phyloP scores from a whole-genome alignment of 2,113 vertebrate genomes.

The Numenius arquata region DNA sequence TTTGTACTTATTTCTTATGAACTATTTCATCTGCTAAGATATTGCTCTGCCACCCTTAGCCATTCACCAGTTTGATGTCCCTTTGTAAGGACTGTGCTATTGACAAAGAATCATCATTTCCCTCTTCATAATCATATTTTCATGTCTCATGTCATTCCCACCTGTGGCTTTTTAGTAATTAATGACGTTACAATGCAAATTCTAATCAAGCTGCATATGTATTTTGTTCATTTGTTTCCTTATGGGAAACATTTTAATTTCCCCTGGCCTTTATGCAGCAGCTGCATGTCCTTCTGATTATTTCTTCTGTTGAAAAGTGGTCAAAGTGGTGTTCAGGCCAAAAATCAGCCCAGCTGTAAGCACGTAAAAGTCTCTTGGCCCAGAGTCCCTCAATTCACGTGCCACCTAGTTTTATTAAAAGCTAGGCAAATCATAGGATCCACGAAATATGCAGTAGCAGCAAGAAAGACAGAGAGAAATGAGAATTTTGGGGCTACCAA shows the following conservation, averaged over 20 bases:
- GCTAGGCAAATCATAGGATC: neutral
- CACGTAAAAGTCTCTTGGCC: neutral
- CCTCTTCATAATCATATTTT: conserved; percentile 44
- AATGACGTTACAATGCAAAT: conserved; percentile 54
- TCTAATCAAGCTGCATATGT: conserved; percentile 44
- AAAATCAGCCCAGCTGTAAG: conserved; percentile 1
- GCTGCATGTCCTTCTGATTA: conserved; percentile 58
- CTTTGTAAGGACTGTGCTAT: neutral
- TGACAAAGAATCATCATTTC: conserved; percentile 21
- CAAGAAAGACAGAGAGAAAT: neutral
- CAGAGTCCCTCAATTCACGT: neutral
- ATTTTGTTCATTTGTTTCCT: conserved; percentile 59
- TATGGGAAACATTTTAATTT: conserved; percentile 56
- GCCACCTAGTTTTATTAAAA: neutral
- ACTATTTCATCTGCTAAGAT: neutral
- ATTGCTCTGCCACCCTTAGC: neutral
- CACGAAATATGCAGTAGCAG: neutral
- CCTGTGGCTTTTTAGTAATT: conserved; percentile 64
- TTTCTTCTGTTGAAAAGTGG: conserved; percentile 22
- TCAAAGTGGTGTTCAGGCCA: neutral
- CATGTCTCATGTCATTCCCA: conserved; percentile 49
- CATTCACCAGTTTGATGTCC: neutral
- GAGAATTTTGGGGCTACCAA: neutral
- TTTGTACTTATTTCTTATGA: neutral
- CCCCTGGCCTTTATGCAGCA: conserved; percentile 32